Evolutionary conservation across 1,140 invertebrate genomes (phyloP).

Genomic region (Lasioglossum baleicum): DNA sequence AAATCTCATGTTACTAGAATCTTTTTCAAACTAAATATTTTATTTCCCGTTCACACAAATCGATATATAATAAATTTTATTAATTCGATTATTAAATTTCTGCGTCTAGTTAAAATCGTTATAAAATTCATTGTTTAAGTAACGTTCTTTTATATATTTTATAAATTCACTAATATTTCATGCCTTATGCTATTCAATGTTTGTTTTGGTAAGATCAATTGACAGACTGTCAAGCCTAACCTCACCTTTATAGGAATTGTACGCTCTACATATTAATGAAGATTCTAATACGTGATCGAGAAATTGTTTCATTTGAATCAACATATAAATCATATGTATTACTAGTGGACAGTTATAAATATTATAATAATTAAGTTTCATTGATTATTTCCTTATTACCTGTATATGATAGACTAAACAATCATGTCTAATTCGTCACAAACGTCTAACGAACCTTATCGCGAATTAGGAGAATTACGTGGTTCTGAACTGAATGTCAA

Average conservation of each 20-base stretch:
- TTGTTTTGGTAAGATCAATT: conserved; percentile 1
- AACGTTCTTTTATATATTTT: not conserved
- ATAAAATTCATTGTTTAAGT: too few species aligned
- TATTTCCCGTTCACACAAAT: too few species aligned
- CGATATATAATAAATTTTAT: too few species aligned
- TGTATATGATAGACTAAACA: not conserved
- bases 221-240: not conserved
- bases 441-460: conserved; percentile 71
- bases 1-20: too few species aligned
- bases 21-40: not conserved
- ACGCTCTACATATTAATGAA: conserved; percentile 32
- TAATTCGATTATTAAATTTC: too few species aligned
- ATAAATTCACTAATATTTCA: too few species aligned
- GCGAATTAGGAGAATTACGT: conserved; percentile 69
- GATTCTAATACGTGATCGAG: too few species aligned
- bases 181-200: not conserved
- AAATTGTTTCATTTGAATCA: too few species aligned
- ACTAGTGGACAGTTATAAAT: not conserved
- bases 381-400: not conserved
- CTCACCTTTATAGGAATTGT: not conserved
- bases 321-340: not conserved
- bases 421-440: conserved; percentile 66
- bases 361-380: not conserved
- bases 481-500: conserved; percentile 70
- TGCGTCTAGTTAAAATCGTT: too few species aligned